A percentile compares a stretch with the other conserved stretches of the same genome.
Evolutionary conservation across 2,113 vertebrate species (phyloP).

Genomic region (Oreotrochilus melanogaster): DNA sequence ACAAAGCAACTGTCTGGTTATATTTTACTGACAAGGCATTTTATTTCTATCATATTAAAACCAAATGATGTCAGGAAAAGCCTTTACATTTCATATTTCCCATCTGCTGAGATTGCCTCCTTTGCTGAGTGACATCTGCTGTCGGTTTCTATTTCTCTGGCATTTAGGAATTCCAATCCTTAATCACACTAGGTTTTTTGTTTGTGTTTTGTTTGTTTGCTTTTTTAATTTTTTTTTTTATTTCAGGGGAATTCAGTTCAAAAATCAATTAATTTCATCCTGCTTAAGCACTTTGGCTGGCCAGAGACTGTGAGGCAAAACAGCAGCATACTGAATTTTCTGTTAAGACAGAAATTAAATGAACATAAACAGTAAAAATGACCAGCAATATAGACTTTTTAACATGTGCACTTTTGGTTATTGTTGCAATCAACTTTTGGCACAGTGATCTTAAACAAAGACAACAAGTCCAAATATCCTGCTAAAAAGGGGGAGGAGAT

Average conservation of each 20-base stretch:
- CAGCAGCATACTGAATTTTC: constrained; percentile 47
- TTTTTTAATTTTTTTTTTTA: constrained; percentile 25
- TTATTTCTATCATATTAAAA: constrained; percentile 73
- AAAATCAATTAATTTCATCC: constrained; percentile 49
- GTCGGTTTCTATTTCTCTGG: constrained; percentile 38
- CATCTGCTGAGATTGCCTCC: constrained; percentile 71
- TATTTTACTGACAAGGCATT: constrained; percentile 61
- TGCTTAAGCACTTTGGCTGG: constrained; percentile 26
- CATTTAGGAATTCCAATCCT: constrained; percentile 57
- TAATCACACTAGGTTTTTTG: constrained; percentile 32
- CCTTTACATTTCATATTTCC: constrained; percentile 65
- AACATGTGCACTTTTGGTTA: background rate
- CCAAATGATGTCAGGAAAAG: constrained; percentile 71
- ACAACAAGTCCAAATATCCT: background rate
- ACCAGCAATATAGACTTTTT: background rate
- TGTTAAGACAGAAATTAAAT: constrained; percentile 44
- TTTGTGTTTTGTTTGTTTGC: too few relatives aligned
- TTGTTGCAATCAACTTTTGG: background rate
- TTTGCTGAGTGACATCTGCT: constrained; percentile 75
- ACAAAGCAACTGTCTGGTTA: constrained; percentile 68
- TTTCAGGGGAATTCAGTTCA: constrained; percentile 56
- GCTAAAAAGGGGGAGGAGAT: background rate
- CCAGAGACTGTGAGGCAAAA: constrained; percentile 50
- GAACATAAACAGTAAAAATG: constrained; percentile 12
- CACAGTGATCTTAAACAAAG: background rate